These are phyloP conservation scores for Taxidea taxus DNA, from an alignment of 2,113 vertebrate species.

Conservation along the genomic window DNA sequence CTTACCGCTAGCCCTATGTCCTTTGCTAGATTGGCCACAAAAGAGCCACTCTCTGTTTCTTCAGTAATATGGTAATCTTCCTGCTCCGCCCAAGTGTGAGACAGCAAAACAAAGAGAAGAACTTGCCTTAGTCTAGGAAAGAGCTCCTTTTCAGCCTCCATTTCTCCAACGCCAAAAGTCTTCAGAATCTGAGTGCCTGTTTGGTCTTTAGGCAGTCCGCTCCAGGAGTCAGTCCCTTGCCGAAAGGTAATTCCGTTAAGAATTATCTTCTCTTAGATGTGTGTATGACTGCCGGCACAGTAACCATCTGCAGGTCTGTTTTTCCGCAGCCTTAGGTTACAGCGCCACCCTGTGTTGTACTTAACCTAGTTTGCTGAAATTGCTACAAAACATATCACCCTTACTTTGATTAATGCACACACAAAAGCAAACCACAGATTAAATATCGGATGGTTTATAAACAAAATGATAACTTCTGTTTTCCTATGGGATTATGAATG, in stretches of 20 bases:
- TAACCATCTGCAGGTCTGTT: background rate
- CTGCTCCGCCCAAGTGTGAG: background rate
- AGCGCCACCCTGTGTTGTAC: conserved; percentile 44
- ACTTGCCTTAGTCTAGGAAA: conserved; percentile 44
- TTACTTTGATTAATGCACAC: background rate
- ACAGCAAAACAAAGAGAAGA: conserved; percentile 46
- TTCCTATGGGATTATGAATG: background rate
- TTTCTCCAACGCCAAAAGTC: background rate
- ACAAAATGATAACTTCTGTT: background rate
- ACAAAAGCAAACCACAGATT: background rate
- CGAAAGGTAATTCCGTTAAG: background rate
- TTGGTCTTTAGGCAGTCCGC: background rate
- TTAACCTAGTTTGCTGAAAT: background rate
- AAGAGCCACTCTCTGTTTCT: conserved; percentile 80
- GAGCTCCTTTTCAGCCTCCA: background rate
- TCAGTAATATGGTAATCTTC: conserved; percentile 81
- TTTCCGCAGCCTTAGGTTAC: conserved; percentile 25
- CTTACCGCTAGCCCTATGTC: conserved; percentile 87
- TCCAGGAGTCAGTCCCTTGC: background rate
- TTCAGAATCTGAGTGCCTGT: background rate
- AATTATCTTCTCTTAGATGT: background rate
- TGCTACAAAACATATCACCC: background rate
- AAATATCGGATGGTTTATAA: background rate
- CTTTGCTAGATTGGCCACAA: conserved; percentile 87
- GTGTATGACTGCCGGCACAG: background rate